These are phyloP conservation scores for Acanthiza pusilla DNA, from an alignment of 2,797 vertebrate species.

Conservation along the genomic window DNA sequence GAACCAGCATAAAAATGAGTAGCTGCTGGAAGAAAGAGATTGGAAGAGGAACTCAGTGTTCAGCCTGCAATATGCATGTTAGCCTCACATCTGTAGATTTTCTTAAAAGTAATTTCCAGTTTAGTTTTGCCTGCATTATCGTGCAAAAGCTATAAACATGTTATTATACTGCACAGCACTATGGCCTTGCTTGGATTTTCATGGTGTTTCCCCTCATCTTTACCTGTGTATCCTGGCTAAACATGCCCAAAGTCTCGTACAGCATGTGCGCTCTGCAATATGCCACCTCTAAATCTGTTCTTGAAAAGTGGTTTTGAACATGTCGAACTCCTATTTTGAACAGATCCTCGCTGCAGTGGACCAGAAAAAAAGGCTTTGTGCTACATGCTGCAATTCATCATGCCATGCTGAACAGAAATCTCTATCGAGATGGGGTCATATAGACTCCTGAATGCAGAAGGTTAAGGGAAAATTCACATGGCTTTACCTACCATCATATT, in stretches of 20 bases:
- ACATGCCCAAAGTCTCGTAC: background rate
- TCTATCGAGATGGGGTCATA: background rate
- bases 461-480: background rate
- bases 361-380: background rate
- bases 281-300: background rate
- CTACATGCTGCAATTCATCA: background rate
- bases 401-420: background rate
- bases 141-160: background rate
- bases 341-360: background rate
- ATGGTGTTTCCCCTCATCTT: background rate
- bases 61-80: fast-evolving
- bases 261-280: background rate
- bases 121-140: background rate
- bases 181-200: background rate
- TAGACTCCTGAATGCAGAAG: background rate
- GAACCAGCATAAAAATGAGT: background rate
- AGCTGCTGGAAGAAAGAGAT: background rate
- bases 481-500: background rate
- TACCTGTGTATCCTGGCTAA: background rate
- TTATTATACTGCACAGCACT: background rate
- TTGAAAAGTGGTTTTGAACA: background rate
- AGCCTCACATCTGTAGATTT: background rate
- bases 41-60: background rate
- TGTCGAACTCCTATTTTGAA: background rate
- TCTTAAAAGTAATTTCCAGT: background rate